Evolutionary conservation across 53 echinoderm and acorn worm genomes (phyloP).

Genomic region (Holothuria leucospilota): DNA sequence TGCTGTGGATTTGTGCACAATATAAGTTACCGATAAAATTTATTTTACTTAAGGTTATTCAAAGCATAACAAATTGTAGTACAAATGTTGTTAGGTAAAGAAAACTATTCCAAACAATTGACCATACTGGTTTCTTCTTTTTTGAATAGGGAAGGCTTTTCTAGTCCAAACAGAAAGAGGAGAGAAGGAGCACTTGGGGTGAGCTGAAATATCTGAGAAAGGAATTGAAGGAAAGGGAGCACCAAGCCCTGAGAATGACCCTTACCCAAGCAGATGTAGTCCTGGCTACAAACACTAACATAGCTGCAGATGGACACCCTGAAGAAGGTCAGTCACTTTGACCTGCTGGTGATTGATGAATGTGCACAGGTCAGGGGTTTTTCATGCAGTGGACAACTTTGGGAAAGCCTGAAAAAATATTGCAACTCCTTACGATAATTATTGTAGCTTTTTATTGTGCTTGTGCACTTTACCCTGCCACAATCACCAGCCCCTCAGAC

Average conservation of each 20-base stretch:
- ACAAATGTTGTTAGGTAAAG: no score
- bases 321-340: conserved; percentile 91
- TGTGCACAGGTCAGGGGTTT: conserved; percentile 86
- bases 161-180: conserved; percentile 49
- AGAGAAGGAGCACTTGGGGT: conserved; percentile 72
- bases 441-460: no score
- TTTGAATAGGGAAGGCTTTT: neutral
- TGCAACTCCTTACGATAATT: no score
- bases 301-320: conserved; percentile 73
- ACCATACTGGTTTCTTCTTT: neutral
- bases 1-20: no score
- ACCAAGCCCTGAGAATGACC: conserved; percentile 77
- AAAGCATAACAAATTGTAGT: no score
- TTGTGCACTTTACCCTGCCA: no score
- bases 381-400: neutral
- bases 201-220: conserved; percentile 84
- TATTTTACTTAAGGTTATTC: no score
- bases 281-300: conserved; percentile 92
- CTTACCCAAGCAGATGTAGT: conserved; percentile 83
- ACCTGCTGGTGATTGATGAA: conserved; percentile 92
- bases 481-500: no score
- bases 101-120: no score
- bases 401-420: no score
- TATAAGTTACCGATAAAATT: no score
- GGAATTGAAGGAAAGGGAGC: conserved; percentile 83